A percentile compares a stretch with the other conserved stretches of the same genome.
These are phyloP conservation scores for Ernsta delagoae DNA, from an alignment of 2,888 invertebrate species.

Conservation along the genomic window DNA sequence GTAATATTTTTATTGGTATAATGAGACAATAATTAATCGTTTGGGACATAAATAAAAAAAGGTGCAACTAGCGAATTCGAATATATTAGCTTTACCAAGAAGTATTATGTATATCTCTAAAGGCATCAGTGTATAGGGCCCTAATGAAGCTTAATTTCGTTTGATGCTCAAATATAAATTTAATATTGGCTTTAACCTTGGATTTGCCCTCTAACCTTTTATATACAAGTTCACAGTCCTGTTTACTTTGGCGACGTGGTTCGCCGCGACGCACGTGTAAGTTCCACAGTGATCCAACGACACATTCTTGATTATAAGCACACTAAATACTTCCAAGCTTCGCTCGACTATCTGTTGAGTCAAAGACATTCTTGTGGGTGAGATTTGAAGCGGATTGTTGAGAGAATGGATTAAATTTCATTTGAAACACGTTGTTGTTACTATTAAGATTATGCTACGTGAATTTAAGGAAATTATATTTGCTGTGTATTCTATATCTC, in stretches of 20 bases:
- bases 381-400: constrained; percentile 8
- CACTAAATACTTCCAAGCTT: constrained; percentile 88
- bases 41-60: no score
- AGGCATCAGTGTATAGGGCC: no score
- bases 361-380: constrained; percentile 37
- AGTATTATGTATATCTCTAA: no score
- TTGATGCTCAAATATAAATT: no score
- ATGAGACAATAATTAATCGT: no score
- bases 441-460: not conserved
- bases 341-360: constrained; percentile 85
- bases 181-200: no score
- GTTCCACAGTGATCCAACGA: constrained; percentile 88
- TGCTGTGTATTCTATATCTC: no score
- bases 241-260: constrained; percentile 89
- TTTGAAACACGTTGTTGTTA: not conserved
- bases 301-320: constrained; percentile 90
- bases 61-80: no score
- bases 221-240: constrained; percentile 89
- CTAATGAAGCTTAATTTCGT: no score
- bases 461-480: no score
- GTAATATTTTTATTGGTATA: no score
- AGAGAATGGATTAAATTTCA: constrained; percentile 10
- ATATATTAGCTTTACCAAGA: no score
- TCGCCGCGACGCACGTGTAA: constrained; percentile 90
- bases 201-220: constrained; percentile 82